Evolutionary conservation across 2,797 vertebrate species (phyloP).

Genomic region (Acanthiza pusilla): DNA sequence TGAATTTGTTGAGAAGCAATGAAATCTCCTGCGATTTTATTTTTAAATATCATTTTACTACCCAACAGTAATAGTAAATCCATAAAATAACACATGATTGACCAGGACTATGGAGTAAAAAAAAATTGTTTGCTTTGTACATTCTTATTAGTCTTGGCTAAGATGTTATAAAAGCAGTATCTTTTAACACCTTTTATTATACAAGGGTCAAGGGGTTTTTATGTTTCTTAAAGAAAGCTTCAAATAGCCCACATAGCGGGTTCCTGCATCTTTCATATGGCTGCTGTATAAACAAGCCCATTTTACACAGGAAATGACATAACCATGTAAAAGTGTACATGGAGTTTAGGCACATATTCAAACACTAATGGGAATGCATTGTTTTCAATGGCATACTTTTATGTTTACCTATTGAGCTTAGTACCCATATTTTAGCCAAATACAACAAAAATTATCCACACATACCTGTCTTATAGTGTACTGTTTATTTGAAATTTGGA

Average conservation of each 20-base stretch:
- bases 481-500: slow-evolving; percentile 77
- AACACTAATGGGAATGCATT: slow-evolving; percentile 80
- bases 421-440: slow-evolving; percentile 77
- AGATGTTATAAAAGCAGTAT: slow-evolving; percentile 69
- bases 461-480: slow-evolving; percentile 77
- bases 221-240: slow-evolving; percentile 69
- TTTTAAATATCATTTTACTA: slow-evolving; percentile 46
- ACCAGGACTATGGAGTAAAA: slow-evolving; percentile 13
- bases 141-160: slow-evolving; percentile 67
- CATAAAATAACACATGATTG: slow-evolving; percentile 18
- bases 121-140: slow-evolving; percentile 42
- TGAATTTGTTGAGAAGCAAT: slow-evolving; percentile 10
- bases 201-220: slow-evolving; percentile 69
- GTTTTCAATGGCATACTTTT: slow-evolving; percentile 82
- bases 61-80: slow-evolving; percentile 43
- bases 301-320: slow-evolving; percentile 89
- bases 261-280: slow-evolving; percentile 69
- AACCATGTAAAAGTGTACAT: slow-evolving; percentile 79
- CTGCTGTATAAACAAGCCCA: slow-evolving; percentile 74
- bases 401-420: slow-evolving; percentile 78
- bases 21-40: slow-evolving; percentile 25
- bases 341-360: slow-evolving; percentile 77
- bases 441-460: slow-evolving; percentile 81
- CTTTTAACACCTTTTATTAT: slow-evolving; percentile 76
- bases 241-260: slow-evolving; percentile 70